Percentiles rank a stretch among this genome's conserved stretches.
Evolutionary conservation across 92 coral and sea anemone species (phyloP).

Genomic region (Scolanthus callimorphus): DNA sequence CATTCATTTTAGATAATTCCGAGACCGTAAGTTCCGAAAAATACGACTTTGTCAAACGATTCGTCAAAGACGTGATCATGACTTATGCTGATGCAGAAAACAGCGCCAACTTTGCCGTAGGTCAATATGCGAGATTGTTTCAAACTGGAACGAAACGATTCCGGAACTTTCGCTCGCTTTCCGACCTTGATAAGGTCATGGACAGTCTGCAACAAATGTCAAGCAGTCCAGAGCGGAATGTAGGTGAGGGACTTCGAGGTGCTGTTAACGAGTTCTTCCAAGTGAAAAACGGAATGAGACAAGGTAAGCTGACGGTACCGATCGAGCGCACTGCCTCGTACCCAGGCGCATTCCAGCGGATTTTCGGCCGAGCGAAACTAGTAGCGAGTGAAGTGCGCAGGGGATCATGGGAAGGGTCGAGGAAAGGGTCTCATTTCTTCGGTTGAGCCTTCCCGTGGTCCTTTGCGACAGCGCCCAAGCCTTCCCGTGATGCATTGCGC

Average conservation of each 20-base stretch:
- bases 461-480: no score
- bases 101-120: constrained; percentile 4
- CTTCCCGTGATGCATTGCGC: no score
- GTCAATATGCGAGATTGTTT: background rate
- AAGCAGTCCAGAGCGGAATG: background rate
- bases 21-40: background rate
- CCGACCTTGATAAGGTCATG: background rate
- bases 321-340: no score
- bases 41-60: constrained; percentile 1
- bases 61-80: constrained; percentile 2
- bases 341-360: no score
- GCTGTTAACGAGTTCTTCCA: background rate
- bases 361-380: no score
- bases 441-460: no score
- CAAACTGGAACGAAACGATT: background rate
- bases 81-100: background rate
- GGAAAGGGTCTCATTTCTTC: no score
- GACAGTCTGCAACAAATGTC: background rate
- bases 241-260: background rate
- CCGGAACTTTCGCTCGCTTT: background rate
- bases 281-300: background rate
- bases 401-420: no score
- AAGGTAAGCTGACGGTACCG: no score
- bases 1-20: background rate
- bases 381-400: no score